Base-by-base conservation (phyloP, 1,140 invertebrate genomes). In the Eueides isabella region DNA sequence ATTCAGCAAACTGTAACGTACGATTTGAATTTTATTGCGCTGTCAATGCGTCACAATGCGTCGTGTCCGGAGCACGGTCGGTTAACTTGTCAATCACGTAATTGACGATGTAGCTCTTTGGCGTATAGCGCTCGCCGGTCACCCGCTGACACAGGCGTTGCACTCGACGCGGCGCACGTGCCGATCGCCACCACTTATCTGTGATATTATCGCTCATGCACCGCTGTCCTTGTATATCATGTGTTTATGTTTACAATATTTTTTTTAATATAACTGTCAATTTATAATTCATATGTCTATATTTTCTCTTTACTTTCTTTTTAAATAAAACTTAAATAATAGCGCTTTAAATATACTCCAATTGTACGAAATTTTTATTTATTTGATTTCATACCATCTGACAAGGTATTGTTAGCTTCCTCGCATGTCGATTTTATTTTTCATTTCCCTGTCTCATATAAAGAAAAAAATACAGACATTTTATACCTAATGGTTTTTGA, bases 81-180 rank as follows among this genome's bases (percentile, higher is more conserved):
- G 83, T 89, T 86, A 86, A 84, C 85, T 90, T 88, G 85, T 88
- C 86, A 92, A 85, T 90, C 83, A 87, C 82, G 82, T 85, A 85
- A 87, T 85, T 88, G 85, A 83, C 83, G 82, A 85, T 83, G 84
- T 84, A 82, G 83, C 86, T 86, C 82, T 88, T 80, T 80, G 81
- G 76, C 80, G 79, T 77, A 35, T 69, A 72, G 74, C 79, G 67
- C 71, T 81, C 74, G 87, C 87, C 90, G 87, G 65, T 67, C 78
- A 38, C 72, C 80, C 74, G 87, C 87, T 91, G 88, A 90, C 87
- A 86, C 85, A 86, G 86, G 80, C 82, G 71, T 63, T 76, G 76
- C 85, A 80, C 88, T 88, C 79, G 78, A 88, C 82, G 80, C 67
- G 80, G 72, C 86, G 89, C 87, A 83, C 90, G 88, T 92, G 88